phyloP scores from a whole-genome alignment of 2,113 vertebrate species.

The Zootoca vivipara region DNA sequence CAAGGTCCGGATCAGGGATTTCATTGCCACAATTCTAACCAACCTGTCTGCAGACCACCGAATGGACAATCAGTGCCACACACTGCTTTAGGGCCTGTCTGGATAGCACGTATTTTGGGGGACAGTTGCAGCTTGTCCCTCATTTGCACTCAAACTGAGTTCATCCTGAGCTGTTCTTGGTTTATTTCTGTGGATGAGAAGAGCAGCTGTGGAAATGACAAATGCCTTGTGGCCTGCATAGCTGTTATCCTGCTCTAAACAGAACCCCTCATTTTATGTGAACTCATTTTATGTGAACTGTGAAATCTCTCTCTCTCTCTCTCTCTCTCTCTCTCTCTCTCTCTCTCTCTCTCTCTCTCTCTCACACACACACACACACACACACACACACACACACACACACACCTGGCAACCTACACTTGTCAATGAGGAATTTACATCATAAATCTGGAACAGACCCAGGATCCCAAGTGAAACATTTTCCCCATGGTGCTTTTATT shows the following conservation, averaged over 20 bases:
- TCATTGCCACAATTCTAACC: no score
- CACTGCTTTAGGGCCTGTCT: neutral
- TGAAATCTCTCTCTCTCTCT: no score
- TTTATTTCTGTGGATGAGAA: neutral
- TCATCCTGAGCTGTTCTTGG: neutral
- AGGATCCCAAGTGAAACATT: conserved; percentile 4
- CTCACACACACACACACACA: neutral
- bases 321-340: neutral
- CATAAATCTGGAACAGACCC: neutral
- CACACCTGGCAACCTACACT: neutral
- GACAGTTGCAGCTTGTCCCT: neutral
- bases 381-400: neutral
- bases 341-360: neutral
- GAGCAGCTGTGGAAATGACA: neutral
- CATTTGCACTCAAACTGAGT: neutral
- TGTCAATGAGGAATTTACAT: neutral
- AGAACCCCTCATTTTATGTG: neutral
- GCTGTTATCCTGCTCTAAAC: neutral
- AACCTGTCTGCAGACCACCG: no score
- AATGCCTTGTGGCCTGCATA: neutral
- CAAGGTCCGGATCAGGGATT: no score
- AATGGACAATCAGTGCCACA: no score
- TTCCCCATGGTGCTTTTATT: conserved; percentile 12
- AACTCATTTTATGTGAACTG: no score
- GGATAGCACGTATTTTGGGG: no score